Percentiles rank a stretch among this genome's conserved stretches.
These are phyloP conservation scores for Erebia epiphron DNA, from an alignment of 2,888 invertebrate genomes.

Conservation along the genomic window DNA sequence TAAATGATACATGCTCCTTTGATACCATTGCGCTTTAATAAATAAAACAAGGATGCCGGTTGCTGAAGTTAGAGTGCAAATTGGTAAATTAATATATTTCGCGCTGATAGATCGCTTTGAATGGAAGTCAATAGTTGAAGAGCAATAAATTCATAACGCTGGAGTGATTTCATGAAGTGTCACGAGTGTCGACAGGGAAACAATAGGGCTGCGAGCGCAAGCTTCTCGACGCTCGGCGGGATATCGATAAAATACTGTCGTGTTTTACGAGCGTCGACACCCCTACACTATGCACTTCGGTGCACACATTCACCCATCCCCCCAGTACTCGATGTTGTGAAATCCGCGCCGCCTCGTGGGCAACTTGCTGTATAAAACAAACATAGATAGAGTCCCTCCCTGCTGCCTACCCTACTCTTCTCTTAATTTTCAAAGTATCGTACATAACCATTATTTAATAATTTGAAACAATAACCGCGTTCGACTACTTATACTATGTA, in stretches of 20 bases:
- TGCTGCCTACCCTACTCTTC: background rate
- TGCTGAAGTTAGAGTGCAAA: slow-evolving; percentile 18
- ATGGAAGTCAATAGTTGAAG: slow-evolving; percentile 51
- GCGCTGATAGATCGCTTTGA: slow-evolving; percentile 37
- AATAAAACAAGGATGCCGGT: slow-evolving; percentile 17
- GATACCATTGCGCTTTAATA: slow-evolving; percentile 19
- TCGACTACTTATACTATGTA: background rate
- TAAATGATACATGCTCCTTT: slow-evolving; percentile 23
- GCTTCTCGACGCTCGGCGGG: slow-evolving; percentile 51
- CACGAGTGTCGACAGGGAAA: slow-evolving; percentile 65
- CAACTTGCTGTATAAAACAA: slow-evolving; percentile 22
- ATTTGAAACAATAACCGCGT: background rate
- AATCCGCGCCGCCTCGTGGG: slow-evolving; percentile 48
- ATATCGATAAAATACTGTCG: slow-evolving; percentile 76
- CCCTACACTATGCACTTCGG: slow-evolving; percentile 55
- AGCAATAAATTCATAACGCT: slow-evolving; percentile 64
- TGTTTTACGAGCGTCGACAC: slow-evolving; percentile 71
- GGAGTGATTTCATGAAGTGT: slow-evolving; percentile 74
- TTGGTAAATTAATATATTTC: slow-evolving; percentile 29
- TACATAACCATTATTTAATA: too few species aligned
- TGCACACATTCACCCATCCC: slow-evolving; percentile 53
- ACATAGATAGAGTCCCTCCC: slow-evolving; percentile 4
- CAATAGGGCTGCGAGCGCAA: slow-evolving; percentile 67
- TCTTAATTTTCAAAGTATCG: background rate
- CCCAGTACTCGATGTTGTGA: slow-evolving; percentile 68